Percentiles rank a stretch among this genome's conserved stretches.
These are phyloP conservation scores for Hippocampus zosterae DNA, from an alignment of 2,113 vertebrate genomes.

Conservation along the genomic window DNA sequence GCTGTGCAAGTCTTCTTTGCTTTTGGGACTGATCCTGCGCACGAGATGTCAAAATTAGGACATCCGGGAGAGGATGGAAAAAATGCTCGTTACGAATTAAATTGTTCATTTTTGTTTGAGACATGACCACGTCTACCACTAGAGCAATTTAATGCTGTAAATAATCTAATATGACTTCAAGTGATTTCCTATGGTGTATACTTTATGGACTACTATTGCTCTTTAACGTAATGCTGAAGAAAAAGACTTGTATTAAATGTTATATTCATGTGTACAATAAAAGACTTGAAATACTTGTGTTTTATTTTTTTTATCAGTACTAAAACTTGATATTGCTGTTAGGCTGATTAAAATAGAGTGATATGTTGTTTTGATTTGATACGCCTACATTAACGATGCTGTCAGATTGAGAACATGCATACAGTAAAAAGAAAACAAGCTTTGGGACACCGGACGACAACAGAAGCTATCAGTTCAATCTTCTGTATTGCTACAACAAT, in stretches of 20 bases:
- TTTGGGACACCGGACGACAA: background rate
- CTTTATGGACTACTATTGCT: background rate
- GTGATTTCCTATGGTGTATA: background rate
- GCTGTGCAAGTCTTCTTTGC: conserved; percentile 35
- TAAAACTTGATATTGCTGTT: background rate
- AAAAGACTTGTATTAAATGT: background rate
- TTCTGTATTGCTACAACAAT: background rate
- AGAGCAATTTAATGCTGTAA: background rate
- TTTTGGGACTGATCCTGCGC: conserved; percentile 7
- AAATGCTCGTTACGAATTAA: background rate
- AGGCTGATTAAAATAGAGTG: background rate
- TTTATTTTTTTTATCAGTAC: background rate
- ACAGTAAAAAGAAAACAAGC: background rate
- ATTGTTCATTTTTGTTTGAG: background rate
- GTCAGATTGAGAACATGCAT: background rate
- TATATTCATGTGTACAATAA: conserved; percentile 22
- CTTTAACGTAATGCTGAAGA: conserved; percentile 5
- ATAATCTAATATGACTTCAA: background rate
- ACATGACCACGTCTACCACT: background rate
- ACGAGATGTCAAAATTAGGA: background rate
- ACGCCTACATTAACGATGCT: background rate
- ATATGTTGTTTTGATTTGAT: background rate
- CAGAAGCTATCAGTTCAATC: background rate
- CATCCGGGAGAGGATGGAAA: background rate
- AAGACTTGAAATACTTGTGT: conserved; percentile 5